Evolutionary conservation across 2,113 vertebrate species (phyloP), one percentile per base, ranked within the genome.

Genomic region (Pristiophorus japonicus): DNA sequence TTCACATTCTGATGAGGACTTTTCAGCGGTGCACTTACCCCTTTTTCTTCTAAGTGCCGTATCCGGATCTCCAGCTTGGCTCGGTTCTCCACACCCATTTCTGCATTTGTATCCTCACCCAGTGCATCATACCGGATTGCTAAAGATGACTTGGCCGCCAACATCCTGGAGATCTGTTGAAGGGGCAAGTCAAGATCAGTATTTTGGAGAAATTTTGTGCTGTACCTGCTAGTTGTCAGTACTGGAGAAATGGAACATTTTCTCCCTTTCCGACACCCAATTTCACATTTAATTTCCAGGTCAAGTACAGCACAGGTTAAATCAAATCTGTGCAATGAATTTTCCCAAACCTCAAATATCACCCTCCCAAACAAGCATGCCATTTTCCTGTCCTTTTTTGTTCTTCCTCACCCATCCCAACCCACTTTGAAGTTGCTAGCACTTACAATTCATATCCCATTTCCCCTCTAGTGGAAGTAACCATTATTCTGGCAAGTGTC

Each of bases 111-210:
- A 96, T 98, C 97, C 95, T 99, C 99, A 73, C 99, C 99, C 47
- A 99, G 98, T 1, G 99, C 99, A 95, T 99, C 99, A 0, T 99
- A 99, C 63, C 99, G 98, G 96, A 99, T 98, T 47, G 99, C 98
- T 96, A 99, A 97, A 7, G 98, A 96, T 0, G 99, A 97, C 97
- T 99, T 99, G 73, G 99, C 99, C 84, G 99, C 99, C 96, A 99
- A 97, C 98, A 99, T 99, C 96, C 99, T 98, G 96, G 99, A 99
- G 96, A 99, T 99, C 99, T 98, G 96, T 95, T 42, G 96, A 91
- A 78, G 30, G 12, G 7, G 73, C 55, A 63, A 70, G n/a, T 55
- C 30, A 42, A 3, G 4, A 1, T 92, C 88, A 92, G 34, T n/a
- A 63, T 62, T 91, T 38, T 7, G 38, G 2, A 7, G 30, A 91